Conservation (phyloP, 2,888 invertebrate genomes). For the Muschampia plurimacula region DNA sequence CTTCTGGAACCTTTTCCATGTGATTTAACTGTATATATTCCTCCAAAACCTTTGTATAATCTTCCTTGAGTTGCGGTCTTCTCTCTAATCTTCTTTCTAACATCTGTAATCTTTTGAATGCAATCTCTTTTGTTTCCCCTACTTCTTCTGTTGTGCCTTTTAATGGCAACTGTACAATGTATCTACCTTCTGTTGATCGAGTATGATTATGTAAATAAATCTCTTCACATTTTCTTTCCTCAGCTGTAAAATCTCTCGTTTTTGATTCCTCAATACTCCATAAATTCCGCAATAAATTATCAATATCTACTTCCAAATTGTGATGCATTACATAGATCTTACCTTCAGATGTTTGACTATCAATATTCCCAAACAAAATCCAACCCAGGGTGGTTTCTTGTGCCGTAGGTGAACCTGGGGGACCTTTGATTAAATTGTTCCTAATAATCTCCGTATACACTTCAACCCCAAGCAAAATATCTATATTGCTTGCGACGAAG, state of each 20-base stretch:
- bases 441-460: constrained; percentile 8
- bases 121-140: neutral
- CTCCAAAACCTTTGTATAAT: neutral
- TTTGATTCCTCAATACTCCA: neutral
- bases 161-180: neutral
- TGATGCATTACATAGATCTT: neutral
- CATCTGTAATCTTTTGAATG: constrained; percentile 3
- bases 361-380: constrained; percentile 10
- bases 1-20: neutral
- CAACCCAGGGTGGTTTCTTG: constrained; percentile 11
- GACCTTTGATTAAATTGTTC: constrained; percentile 21
- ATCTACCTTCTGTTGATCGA: neutral
- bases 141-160: neutral
- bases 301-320: neutral
- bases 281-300: neutral
- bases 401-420: constrained; percentile 14
- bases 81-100: neutral
- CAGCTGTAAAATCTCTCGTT: neutral
- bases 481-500: constrained; percentile 3
- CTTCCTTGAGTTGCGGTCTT: neutral
- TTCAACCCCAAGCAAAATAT: constrained; percentile 14
- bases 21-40: constrained; percentile 2
- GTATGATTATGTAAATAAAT: neutral
- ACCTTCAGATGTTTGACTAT: neutral
- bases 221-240: neutral